Evolutionary conservation across 2,888 invertebrate species (phyloP), one percentile per base, ranked within the genome.

Genomic region (Stratiomys singularior): DNA sequence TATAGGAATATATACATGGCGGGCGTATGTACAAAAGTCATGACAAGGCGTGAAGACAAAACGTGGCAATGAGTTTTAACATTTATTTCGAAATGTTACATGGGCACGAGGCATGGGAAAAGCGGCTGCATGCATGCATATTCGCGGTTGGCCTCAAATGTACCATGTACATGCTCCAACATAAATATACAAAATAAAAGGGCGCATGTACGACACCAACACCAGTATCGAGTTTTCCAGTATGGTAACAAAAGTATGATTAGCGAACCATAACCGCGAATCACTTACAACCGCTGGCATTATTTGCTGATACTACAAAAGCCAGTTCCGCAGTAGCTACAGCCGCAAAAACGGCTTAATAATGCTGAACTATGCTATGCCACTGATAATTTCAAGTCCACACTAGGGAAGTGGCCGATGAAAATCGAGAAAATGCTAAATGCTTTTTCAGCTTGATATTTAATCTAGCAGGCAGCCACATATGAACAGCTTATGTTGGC

Each of bases 151-250:
- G 52, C 52, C 52, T 52, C 52, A 18, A n/a, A n/a, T 18, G 15
- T 15, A 9, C 9, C 9, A 52, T 18, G 15, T 52, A 18, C 52
- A 52, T 18, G 52, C 15, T 52, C 37, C 37, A 37, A 37, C 37
- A 37, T 37, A 37, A 37, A 37, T 37, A 37, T 37, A 37, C 3
- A 3, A 37, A 52, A 9, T 52, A 52, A 52, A 52, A 52, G 52
- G 52, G 66, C 66, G 37, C 37, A 66, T 66, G 66, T 30, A 37
- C 66, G 18, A n/a, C 37, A 66, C 66, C 15, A 66, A 30, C 52
- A 52, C 52, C 4, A 13, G 3, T 18, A 15, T 18, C 3, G 15
- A 52, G 52, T 9, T n/a, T n/a, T 37, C 37, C 37, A 37, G 37
- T 37, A 37, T 37, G 37, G 37, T 9, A 15, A 52, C 52, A 52